Base-by-base conservation (phyloP, 1,140 invertebrate species). In the Zaprionus vittiger region DNA sequence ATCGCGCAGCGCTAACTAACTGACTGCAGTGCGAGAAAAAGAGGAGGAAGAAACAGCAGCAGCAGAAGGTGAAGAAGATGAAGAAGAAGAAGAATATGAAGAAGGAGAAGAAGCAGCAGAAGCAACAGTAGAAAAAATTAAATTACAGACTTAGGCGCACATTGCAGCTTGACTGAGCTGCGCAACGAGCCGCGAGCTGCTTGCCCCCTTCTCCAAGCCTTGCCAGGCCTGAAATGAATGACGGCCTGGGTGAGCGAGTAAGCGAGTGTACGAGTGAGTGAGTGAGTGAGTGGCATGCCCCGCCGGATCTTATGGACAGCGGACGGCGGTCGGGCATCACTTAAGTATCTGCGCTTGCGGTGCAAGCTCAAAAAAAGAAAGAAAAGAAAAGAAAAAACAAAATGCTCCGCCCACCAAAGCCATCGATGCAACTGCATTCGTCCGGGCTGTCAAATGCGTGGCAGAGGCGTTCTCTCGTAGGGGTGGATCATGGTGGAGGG, bases 321-420 rank as follows among this genome's bases (percentile, higher is more conserved):
- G 73, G 20, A 47, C 69, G 62, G 20, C 47, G 56, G 44, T 34
- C 41, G 81, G 81, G 68, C 81, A 91, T 78, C 86, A 84, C 79
- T 91, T 87, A 91, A 91, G 79, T 91, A 79, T 91, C 87, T 80
- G 81, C 80, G 83, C 83, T 91, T 85, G 78, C 86, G 79, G 77
- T 87, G 87, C 73, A 61, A 83, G 73, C 77, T 34, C 54, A 44
- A 17, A 24, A 56, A 56, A 26, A 24, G 28, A 9, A 56, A 31
- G 4, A 24, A 15, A 12, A 24, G n/a, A 9, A 17, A 54, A 54
- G 6, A 54, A 24, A 12, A 26, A 17, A 55, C 5, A 31, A 31
- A 71, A 73, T 61, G 75, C 89, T 87, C 89, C 89, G 89, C 89
- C 89, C 84, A 82, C 89, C 69, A 72, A 65, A 64, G 65, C 28